Evolutionary conservation across 2,113 vertebrate species (phyloP).

Genomic region (Pseudorasbora parva): DNA sequence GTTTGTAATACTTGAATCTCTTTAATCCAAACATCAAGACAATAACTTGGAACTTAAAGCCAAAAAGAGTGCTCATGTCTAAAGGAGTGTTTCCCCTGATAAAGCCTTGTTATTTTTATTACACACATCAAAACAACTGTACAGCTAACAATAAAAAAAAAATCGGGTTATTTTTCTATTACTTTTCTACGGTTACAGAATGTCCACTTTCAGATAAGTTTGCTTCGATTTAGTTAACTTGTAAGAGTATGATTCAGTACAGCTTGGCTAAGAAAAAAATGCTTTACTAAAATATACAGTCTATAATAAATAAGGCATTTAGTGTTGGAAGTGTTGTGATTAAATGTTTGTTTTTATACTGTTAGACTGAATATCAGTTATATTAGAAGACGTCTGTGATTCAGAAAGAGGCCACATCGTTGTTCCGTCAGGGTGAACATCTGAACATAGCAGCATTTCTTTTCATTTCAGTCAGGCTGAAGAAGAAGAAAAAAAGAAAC

Average conservation of each 20-base stretch:
- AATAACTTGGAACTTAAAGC: not conserved
- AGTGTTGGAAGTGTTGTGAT: not conserved
- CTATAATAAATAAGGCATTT: slow-evolving; percentile 27
- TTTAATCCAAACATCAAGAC: slow-evolving; percentile 17
- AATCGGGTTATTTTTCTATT: too few species aligned
- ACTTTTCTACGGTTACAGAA: not conserved
- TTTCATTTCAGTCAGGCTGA: slow-evolving; percentile 14
- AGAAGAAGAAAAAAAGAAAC: not conserved
- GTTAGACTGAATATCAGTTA: slow-evolving; percentile 30
- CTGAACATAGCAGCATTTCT: slow-evolving; percentile 27
- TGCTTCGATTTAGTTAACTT: not conserved
- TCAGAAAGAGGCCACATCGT: not conserved
- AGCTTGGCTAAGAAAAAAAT: not conserved
- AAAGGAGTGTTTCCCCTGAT: slow-evolving; percentile 13
- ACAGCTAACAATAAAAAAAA: not conserved
- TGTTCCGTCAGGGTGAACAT: slow-evolving; percentile 20
- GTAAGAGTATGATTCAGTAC: not conserved
- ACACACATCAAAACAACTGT: slow-evolving; percentile 2
- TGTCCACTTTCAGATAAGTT: not conserved
- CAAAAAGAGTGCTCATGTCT: not conserved
- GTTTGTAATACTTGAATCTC: slow-evolving; percentile 20
- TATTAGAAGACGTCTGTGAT: slow-evolving; percentile 7
- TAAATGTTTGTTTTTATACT: not conserved
- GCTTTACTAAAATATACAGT: slow-evolving; percentile 15
- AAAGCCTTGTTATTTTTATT: not conserved